Conservation (phyloP, 2,113 vertebrate species). For the Corythornis cristatus region DNA sequence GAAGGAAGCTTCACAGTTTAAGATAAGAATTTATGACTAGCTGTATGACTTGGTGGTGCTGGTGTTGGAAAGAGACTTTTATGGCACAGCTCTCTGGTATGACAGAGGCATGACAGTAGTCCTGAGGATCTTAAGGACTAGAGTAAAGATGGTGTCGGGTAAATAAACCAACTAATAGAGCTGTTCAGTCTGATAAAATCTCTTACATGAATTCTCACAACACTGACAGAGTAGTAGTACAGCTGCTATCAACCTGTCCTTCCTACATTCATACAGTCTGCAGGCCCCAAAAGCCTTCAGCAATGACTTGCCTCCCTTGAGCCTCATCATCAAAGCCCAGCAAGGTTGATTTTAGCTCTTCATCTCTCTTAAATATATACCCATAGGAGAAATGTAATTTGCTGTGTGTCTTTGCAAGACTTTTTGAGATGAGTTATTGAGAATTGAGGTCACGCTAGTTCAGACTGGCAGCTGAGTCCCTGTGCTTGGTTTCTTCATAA, state of each 20-base stretch:
- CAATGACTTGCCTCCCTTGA: background rate
- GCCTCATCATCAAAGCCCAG: background rate
- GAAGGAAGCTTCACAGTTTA: background rate
- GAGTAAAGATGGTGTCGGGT: background rate
- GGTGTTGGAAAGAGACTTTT: background rate
- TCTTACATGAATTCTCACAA: background rate
- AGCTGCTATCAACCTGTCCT: background rate
- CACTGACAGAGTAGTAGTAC: rapidly evolving
- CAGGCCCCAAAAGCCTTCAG: background rate
- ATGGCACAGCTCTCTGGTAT: background rate
- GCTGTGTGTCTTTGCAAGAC: background rate
- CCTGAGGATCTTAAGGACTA: background rate
- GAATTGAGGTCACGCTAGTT: background rate
- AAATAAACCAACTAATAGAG: background rate
- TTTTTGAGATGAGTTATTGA: background rate
- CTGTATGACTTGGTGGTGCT: rapidly evolving
- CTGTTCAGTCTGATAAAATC: background rate
- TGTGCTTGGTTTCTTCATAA: background rate
- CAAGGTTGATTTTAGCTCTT: background rate
- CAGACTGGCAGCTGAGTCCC: background rate
- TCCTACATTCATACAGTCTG: background rate
- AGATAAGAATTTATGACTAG: background rate
- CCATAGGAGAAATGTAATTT: conserved; percentile 13
- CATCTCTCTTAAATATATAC: background rate
- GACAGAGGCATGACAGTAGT: background rate